A percentile compares a stretch with the other conserved stretches of the same genome.
These are phyloP conservation scores for Stenolophus ochropezus DNA, from an alignment of 2,888 invertebrate species.

Conservation along the genomic window DNA sequence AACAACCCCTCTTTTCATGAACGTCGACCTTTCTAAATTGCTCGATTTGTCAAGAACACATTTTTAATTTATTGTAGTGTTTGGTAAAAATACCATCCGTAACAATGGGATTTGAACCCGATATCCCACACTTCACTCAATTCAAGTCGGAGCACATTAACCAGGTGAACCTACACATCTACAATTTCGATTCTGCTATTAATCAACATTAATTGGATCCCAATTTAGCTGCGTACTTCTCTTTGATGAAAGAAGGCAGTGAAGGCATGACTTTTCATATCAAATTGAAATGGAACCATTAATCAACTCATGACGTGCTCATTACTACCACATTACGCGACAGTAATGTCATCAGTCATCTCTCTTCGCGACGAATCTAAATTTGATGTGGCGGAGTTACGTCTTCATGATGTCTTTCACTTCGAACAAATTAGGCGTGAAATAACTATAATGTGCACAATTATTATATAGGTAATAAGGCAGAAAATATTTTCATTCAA, in stretches of 20 bases:
- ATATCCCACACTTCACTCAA: too few relatives aligned
- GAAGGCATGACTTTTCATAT: slow-evolving; percentile 34
- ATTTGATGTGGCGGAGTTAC: background rate
- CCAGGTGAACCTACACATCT: too few relatives aligned
- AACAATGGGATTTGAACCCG: too few relatives aligned
- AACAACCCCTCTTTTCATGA: too few relatives aligned
- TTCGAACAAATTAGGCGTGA: background rate
- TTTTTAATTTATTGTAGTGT: too few relatives aligned
- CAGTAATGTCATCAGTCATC: slow-evolving; percentile 64
- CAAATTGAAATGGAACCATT: slow-evolving; percentile 71
- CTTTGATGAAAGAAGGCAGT: background rate
- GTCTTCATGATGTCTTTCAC: background rate
- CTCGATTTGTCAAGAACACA: too few relatives aligned
- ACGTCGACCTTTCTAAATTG: too few relatives aligned
- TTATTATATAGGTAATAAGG: too few relatives aligned
- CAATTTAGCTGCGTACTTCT: slow-evolving; percentile 7
- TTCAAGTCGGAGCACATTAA: too few relatives aligned
- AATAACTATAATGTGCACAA: too few relatives aligned
- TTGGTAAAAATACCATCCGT: too few relatives aligned
- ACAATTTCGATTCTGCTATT: background rate
- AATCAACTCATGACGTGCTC: slow-evolving; percentile 70
- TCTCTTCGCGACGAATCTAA: background rate
- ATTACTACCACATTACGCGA: slow-evolving; percentile 71
- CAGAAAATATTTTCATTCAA: too few relatives aligned
- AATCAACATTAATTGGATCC: slow-evolving; percentile 38